These are phyloP conservation scores for Catocala nupta DNA, from an alignment of 2,888 invertebrate genomes.

Conservation along the genomic window DNA sequence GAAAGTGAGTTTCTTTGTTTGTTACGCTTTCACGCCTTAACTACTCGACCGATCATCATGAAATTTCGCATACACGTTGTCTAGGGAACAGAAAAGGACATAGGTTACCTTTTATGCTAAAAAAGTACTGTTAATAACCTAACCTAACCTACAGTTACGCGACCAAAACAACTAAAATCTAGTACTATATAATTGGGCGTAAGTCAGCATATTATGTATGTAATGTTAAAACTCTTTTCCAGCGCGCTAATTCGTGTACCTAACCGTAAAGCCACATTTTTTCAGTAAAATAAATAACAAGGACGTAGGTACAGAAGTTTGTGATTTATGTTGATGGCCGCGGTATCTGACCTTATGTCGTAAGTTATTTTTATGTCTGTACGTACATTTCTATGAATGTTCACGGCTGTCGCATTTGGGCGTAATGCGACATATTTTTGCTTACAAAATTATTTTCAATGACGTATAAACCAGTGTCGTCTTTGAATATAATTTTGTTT, in stretches of 20 bases:
- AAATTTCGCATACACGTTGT: too few relatives aligned
- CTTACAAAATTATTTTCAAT: slow-evolving; percentile 34
- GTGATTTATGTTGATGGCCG: slow-evolving; percentile 61
- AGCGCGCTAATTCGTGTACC: not conserved
- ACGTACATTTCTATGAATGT: slow-evolving; percentile 52
- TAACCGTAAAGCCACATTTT: slow-evolving; percentile 31
- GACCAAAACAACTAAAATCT: too few relatives aligned
- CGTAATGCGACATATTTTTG: slow-evolving; percentile 41
- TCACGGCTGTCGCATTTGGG: slow-evolving; percentile 45
- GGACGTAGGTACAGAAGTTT: slow-evolving; percentile 50
- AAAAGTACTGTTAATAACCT: too few relatives aligned
- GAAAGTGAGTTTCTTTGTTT: too few relatives aligned
- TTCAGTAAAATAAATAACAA: slow-evolving; percentile 54
- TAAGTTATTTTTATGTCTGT: slow-evolving; percentile 61
- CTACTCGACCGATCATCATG: too few relatives aligned
- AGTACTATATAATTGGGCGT: too few relatives aligned
- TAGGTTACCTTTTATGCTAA: too few relatives aligned
- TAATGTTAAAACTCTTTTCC: not conserved
- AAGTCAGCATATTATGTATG: too few relatives aligned
- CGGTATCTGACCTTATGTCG: slow-evolving; percentile 52
- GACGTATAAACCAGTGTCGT: slow-evolving; percentile 16
- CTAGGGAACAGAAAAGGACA: too few relatives aligned
- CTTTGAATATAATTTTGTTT: slow-evolving; percentile 5
- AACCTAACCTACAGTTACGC: too few relatives aligned
- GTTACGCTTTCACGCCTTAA: too few relatives aligned